Percentiles rank a stretch among this genome's conserved stretches.
Conservation (phyloP, 2,888 invertebrate species). For the Meteorus colon region DNA sequence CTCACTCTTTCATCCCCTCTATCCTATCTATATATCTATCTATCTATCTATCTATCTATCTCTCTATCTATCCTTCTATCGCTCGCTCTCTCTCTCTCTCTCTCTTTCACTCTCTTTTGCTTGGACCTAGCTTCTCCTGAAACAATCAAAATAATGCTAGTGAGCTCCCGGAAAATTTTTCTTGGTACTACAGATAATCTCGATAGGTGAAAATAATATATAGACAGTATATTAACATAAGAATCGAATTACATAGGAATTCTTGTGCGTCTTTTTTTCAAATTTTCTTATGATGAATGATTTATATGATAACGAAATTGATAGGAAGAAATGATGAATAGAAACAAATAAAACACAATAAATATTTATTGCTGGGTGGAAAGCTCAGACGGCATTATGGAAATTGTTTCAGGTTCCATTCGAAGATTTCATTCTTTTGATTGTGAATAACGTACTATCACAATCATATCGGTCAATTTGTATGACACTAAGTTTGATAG, state of each 20-base stretch:
- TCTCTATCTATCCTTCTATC: background rate
- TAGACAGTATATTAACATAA: conserved; percentile 34
- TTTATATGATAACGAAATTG: conserved; percentile 12
- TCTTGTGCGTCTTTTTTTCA: background rate
- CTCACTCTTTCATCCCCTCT: conserved; percentile 23
- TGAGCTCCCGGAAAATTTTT: conserved; percentile 62
- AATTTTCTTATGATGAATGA: background rate
- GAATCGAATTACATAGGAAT: conserved; percentile 33
- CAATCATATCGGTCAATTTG: background rate
- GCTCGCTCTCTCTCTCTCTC: background rate
- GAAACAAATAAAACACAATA: conserved; percentile 55
- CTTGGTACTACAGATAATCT: conserved; percentile 36
- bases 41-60: background rate
- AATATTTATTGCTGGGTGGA: conserved; percentile 56
- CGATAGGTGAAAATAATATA: conserved; percentile 23
- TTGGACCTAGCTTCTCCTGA: conserved; percentile 75
- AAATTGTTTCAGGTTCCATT: conserved; percentile 72
- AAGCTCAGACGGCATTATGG: conserved; percentile 73
- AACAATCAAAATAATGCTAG: conserved; percentile 75
- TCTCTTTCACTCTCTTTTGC: conserved; percentile 38
- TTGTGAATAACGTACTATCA: background rate
- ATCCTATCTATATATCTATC: background rate
- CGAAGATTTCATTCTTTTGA: background rate
- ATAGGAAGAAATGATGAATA: conserved; percentile 4
- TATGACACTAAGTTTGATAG: background rate